Base-by-base conservation (phyloP, 1,140 invertebrate genomes). In the Lepidurus couesii region DNA sequence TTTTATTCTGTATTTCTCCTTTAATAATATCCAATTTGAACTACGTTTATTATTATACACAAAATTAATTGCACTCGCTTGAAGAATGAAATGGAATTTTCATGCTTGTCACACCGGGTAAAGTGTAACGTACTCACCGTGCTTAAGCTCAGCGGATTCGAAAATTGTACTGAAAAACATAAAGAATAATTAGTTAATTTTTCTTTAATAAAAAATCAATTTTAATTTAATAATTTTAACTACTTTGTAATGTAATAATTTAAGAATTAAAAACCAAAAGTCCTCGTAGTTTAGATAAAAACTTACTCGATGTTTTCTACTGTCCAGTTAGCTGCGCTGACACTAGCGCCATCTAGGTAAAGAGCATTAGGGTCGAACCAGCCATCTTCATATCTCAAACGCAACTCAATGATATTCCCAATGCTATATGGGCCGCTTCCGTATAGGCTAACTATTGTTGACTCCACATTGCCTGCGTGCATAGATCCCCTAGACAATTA, bases 281-380 rank as follows among this genome's bases (percentile, higher is more conserved):
- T 34, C 34, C 34, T 34, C 34, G 2, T 34, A 34, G 34, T 3
- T 34, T 76, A 11, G 9, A 10, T 47, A 77, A 78, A 9, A 16
- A 74, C 73, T 75, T 75, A 79, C 78, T 79, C 78, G 7, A n/a
- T 16, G 16, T 74, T 75, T n/a, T 44, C 34, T 24, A 79, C 53
- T 16, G 78, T 79, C 16, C 44, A 44, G 43, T 79, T 75, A 26
- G 78, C 73, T 45, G 26, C 73, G n/a, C 75, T 42, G 7, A 79
- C 78, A 75, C 47, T 44, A 10, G 75, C 73, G 11, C 44, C 44
- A 26, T 79, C 65, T 44, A 79, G 21, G 44, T 75, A 45, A 6
- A 79, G 44, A 42, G 47, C 74, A 44, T 74, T 74, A 24, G 74
- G 73, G 5, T 75, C 21, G 21, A 79, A 47, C 34, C 26, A 42